Conservation (phyloP, 2,888 invertebrate genomes). For the Troides helena region DNA sequence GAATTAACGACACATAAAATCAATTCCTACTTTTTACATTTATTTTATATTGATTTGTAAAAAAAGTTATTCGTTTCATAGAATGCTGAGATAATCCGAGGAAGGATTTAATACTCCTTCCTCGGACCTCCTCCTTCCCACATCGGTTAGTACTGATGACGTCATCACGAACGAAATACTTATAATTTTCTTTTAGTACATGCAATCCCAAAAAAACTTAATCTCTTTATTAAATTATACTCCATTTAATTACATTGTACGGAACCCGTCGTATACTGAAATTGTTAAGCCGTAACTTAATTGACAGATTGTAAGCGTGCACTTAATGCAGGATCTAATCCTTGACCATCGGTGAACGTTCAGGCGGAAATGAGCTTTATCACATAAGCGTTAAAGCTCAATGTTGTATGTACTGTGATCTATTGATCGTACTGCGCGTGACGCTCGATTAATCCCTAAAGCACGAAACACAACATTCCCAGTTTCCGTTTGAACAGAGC, state of each 20-base stretch:
- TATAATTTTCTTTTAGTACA: neutral
- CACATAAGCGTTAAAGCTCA: neutral
- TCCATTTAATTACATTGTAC: constrained; percentile 17
- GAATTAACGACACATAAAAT: too few relatives aligned
- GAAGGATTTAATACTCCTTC: too few relatives aligned
- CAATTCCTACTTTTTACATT: too few relatives aligned
- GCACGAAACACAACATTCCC: constrained; percentile 16
- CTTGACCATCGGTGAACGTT: constrained; percentile 1
- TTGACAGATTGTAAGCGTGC: constrained; percentile 26
- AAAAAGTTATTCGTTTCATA: too few relatives aligned
- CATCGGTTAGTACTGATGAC: too few relatives aligned
- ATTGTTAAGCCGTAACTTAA: constrained; percentile 21
- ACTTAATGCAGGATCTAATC: constrained; percentile 27
- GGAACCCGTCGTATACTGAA: constrained; percentile 13
- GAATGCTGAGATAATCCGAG: too few relatives aligned
- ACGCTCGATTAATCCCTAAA: constrained; percentile 25
- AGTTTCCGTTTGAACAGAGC: constrained; percentile 15
- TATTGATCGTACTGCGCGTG: neutral
- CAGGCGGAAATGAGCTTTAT: neutral
- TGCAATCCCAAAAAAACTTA: neutral
- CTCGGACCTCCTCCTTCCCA: too few relatives aligned
- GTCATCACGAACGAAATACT: neutral
- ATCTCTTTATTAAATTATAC: constrained; percentile 26
- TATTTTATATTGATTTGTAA: too few relatives aligned
- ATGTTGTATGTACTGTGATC: neutral